Evolutionary conservation across 2,113 vertebrate species (phyloP).

Genomic region (Ptyas mucosa): DNA sequence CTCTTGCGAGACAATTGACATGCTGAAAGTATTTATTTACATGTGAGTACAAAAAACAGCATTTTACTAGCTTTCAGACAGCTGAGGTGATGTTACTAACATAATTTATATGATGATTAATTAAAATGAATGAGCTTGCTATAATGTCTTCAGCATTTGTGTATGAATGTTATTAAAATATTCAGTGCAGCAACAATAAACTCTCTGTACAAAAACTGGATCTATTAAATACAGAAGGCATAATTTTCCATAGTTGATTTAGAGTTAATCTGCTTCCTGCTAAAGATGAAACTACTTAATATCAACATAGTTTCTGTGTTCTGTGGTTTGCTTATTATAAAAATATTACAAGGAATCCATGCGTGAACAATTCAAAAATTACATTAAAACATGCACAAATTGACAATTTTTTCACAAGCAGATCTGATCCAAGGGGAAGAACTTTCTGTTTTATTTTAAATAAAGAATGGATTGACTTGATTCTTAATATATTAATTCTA

Average conservation of each 20-base stretch:
- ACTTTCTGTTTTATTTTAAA: background rate
- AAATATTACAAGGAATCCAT: background rate
- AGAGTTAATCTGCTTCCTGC: constrained; percentile 52
- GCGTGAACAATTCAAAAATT: constrained; percentile 1
- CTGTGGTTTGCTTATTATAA: constrained; percentile 36
- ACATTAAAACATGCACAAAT: background rate
- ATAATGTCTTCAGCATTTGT: constrained; percentile 53
- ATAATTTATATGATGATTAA: constrained; percentile 71
- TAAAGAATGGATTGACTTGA: background rate
- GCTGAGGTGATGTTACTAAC: constrained; percentile 44
- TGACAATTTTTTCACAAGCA: background rate
- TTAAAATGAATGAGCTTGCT: constrained; percentile 72
- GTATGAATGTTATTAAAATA: constrained; percentile 65
- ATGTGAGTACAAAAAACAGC: constrained; percentile 58
- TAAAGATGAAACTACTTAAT: constrained; percentile 47
- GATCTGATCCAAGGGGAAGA: background rate
- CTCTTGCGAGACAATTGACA: no score
- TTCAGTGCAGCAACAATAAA: constrained; percentile 55
- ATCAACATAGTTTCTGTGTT: constrained; percentile 4
- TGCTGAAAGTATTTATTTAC: constrained; percentile 55
- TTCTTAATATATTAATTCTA: background rate
- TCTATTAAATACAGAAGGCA: background rate
- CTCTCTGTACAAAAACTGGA: constrained; percentile 52
- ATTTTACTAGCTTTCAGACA: constrained; percentile 62
- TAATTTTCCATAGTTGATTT: constrained; percentile 61